Conservation (phyloP, 92 coral and sea anemone genomes). For the Plumapathes pennacea region DNA sequence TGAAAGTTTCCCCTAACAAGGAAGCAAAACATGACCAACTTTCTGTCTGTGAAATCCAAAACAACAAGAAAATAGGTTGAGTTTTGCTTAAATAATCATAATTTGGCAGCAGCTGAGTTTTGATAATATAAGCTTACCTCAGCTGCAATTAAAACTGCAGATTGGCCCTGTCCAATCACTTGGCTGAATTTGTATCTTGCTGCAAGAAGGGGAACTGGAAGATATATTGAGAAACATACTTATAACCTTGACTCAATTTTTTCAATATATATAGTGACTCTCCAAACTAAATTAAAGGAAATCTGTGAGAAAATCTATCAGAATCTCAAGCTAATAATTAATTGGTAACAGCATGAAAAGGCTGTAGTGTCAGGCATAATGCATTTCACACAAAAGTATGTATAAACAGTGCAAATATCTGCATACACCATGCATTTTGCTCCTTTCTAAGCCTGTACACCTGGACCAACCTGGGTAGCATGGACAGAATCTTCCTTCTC, state of each 20-base stretch:
- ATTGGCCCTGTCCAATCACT: constrained; percentile 82
- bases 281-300: too few relatives aligned
- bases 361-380: too few relatives aligned
- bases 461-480: constrained; percentile 24
- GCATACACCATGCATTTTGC: too few relatives aligned
- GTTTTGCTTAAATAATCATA: neutral
- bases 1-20: neutral
- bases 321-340: too few relatives aligned
- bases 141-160: constrained; percentile 70
- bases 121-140: constrained; percentile 54
- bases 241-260: too few relatives aligned
- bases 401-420: too few relatives aligned
- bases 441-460: neutral
- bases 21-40: neutral
- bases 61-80: neutral
- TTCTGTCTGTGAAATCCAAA: neutral
- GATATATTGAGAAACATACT: neutral
- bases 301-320: too few relatives aligned
- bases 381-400: too few relatives aligned
- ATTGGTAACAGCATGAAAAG: too few relatives aligned
- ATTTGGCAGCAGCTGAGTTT: neutral
- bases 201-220: constrained; percentile 74
- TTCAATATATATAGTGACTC: too few relatives aligned
- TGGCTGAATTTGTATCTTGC: constrained; percentile 74
- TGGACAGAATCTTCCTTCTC: constrained; percentile 45